Percentiles rank a stretch among this genome's conserved stretches.
phyloP scores from a whole-genome alignment of 2,888 invertebrate genomes.

The Netelia melanura region DNA sequence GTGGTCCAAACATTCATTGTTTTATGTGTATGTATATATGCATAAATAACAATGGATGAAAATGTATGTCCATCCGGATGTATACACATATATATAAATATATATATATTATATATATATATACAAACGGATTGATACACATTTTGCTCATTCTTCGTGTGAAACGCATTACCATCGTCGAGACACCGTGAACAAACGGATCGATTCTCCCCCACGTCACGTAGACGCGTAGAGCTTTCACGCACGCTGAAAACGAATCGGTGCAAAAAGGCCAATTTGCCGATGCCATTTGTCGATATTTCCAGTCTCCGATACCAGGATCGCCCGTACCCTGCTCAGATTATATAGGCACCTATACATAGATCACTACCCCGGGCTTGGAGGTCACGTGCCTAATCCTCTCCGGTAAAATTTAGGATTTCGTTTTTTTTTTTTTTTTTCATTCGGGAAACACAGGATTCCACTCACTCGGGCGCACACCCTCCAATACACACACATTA shows the following conservation, averaged over 20 bases:
- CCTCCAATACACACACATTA: slow-evolving; percentile 5
- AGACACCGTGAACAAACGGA: neutral
- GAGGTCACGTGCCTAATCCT: slow-evolving; percentile 56
- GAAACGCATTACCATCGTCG: neutral
- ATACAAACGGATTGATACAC: neutral
- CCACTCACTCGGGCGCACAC: neutral
- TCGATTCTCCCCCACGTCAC: neutral
- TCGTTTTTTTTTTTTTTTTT: slow-evolving; percentile 19
- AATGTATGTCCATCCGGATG: neutral
- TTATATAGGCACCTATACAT: neutral
- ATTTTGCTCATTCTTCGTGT: neutral
- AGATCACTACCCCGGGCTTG: neutral
- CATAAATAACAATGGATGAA: neutral
- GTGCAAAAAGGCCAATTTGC: slow-evolving; percentile 21
- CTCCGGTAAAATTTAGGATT: slow-evolving; percentile 63
- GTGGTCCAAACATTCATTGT: neutral
- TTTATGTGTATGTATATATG: neutral
- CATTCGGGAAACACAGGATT: slow-evolving; percentile 31
- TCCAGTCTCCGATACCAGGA: neutral
- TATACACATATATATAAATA: neutral
- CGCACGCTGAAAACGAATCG: slow-evolving; percentile 33
- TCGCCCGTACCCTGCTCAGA: neutral
- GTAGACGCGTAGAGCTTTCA: neutral
- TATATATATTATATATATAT: neutral
- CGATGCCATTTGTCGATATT: slow-evolving; percentile 43